These are phyloP conservation scores for Atherinomorus stipes DNA, from an alignment of 2,113 vertebrate genomes.

Conservation along the genomic window DNA sequence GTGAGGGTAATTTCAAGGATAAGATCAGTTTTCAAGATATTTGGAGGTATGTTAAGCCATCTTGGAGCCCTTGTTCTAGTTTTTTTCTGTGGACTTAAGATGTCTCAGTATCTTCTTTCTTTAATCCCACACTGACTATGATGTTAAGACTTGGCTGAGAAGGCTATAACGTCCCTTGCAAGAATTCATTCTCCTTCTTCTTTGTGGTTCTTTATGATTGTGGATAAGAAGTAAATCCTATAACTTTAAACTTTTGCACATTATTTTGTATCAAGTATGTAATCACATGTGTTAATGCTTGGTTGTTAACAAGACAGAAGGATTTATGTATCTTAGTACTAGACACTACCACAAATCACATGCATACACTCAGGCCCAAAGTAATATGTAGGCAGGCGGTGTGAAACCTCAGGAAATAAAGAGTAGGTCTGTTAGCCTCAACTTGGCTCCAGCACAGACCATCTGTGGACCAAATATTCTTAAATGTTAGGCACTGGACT, in stretches of 20 bases:
- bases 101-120: conserved; percentile 11
- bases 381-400: conserved; percentile 21
- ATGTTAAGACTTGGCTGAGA: conserved; percentile 1
- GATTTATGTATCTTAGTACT: conserved; percentile 18
- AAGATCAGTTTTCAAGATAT: conserved; percentile 14
- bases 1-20: not conserved
- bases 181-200: not conserved
- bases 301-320: conserved; percentile 8
- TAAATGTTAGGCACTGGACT: conserved; percentile 20
- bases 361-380: conserved; percentile 26
- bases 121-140: not conserved
- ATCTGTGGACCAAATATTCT: conserved; percentile 23
- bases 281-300: conserved; percentile 13
- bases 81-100: not conserved
- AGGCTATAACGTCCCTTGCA: conserved; percentile 7
- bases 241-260: not conserved
- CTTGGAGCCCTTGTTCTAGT: not conserved
- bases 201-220: not conserved
- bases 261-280: not conserved
- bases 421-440: conserved; percentile 2
- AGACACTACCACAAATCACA: conserved; percentile 54
- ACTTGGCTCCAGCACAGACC: conserved; percentile 1
- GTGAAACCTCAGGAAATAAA: conserved; percentile 30
- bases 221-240: not conserved
- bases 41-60: not conserved